Evolutionary conservation across 2,113 vertebrate genomes (phyloP).

Genomic region (Circaetus cinerascens): DNA sequence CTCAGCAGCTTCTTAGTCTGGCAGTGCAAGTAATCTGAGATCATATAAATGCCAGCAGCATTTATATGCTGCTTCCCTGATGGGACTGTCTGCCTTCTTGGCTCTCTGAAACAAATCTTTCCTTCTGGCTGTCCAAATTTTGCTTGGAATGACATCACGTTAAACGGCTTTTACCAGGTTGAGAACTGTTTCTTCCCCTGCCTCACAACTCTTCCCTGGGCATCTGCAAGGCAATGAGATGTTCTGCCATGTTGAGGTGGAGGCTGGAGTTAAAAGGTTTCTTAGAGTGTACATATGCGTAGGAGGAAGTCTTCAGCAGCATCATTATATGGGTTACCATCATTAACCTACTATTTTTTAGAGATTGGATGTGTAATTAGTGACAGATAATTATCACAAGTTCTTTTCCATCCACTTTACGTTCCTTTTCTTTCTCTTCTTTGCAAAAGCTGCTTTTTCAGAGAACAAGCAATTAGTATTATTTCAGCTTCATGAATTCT

Average conservation of each 20-base stretch:
- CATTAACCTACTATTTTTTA: neutral
- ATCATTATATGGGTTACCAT: neutral
- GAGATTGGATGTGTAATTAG: neutral
- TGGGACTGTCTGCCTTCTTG: neutral
- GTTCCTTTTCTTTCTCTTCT: neutral
- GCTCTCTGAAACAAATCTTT: neutral
- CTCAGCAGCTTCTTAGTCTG: neutral
- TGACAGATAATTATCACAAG: neutral
- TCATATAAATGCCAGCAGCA: neutral
- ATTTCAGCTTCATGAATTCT: neutral
- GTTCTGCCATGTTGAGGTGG: neutral
- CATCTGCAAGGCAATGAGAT: neutral
- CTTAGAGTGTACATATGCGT: rapidly evolving
- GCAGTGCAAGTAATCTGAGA: neutral
- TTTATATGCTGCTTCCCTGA: neutral
- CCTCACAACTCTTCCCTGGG: neutral
- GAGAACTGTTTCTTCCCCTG: neutral
- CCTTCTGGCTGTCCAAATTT: neutral
- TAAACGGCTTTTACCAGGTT: neutral
- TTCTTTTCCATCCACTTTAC: neutral
- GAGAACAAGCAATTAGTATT: neutral
- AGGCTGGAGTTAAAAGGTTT: neutral
- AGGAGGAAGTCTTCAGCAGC: neutral
- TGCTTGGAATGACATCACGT: neutral
- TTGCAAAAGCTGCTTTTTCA: neutral